phyloP scores from a whole-genome alignment of 2,113 vertebrate species.

The Amphiprion percula region DNA sequence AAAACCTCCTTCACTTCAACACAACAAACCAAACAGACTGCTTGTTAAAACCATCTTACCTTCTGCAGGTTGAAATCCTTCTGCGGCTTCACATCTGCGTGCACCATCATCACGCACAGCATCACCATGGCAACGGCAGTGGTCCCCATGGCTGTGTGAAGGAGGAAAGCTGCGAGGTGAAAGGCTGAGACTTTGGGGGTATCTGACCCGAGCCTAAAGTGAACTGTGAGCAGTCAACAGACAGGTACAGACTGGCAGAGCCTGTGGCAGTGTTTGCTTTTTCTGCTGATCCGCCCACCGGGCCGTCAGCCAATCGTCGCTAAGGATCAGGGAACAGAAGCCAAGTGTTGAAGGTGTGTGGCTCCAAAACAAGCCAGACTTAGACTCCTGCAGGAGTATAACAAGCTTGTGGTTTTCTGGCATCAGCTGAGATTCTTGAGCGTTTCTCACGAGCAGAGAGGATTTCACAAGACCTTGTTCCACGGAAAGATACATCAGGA shows the following conservation, averaged over 20 bases:
- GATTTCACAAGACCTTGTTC: slow-evolving; percentile 27
- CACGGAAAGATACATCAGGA: not conserved
- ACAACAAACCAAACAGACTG: not conserved
- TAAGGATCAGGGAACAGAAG: slow-evolving; percentile 48
- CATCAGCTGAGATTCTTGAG: slow-evolving; percentile 51
- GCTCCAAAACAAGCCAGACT: slow-evolving; percentile 37
- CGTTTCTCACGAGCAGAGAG: slow-evolving; percentile 17
- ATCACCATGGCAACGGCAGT: slow-evolving; percentile 69
- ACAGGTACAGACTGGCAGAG: slow-evolving; percentile 59
- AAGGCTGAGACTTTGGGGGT: slow-evolving; percentile 12
- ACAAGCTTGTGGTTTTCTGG: slow-evolving; percentile 24
- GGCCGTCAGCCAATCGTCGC: slow-evolving; percentile 66
- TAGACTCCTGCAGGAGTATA: slow-evolving; percentile 7
- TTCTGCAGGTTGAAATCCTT: slow-evolving; percentile 82
- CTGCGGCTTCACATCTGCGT: slow-evolving; percentile 78
- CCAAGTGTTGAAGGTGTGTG: slow-evolving; percentile 60
- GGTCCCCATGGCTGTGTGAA: slow-evolving; percentile 76
- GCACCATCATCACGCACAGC: slow-evolving; percentile 52
- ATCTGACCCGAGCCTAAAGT: slow-evolving; percentile 30
- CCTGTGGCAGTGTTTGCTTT: slow-evolving; percentile 69
- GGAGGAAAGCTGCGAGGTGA: not conserved
- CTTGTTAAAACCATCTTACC: slow-evolving; percentile 68
- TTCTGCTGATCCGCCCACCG: slow-evolving; percentile 71
- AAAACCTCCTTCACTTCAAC: not conserved
- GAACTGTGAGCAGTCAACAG: slow-evolving; percentile 24